Base-by-base conservation (phyloP, 2,113 vertebrate species). In the Colaptes auratus region DNA sequence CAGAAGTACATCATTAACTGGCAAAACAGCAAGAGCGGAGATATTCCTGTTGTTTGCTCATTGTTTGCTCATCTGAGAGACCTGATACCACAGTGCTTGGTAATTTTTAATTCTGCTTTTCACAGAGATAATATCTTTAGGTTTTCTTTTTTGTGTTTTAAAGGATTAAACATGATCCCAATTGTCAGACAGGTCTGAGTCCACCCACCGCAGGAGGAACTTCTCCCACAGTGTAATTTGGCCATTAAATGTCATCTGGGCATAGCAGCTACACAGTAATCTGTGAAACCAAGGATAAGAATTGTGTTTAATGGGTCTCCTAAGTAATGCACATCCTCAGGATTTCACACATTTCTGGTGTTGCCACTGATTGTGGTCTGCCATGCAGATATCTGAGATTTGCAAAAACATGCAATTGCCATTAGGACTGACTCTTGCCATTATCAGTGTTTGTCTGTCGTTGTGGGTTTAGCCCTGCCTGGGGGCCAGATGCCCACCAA, bases 211-310 rank as follows among this genome's bases (percentile, higher is more conserved):
- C 6, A 66, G 72, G 56, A 48, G 55, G 56, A 71, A 53, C 48
- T 83, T 92, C 50, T 91, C 64, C 31, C 42, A 77, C 15, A 0
- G 33, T 58, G 56, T 67, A 74, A 63, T 18, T 48, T 91, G 48
- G 48, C 75, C 52, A n/a, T 89, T 71, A 93, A 91, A 91, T 36
- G 72, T 36, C 60, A 65, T 23, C 61, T 87, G 76, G 61, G 69
- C 44, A 55, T 4, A 53, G 35, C 50, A 93, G 76, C 65, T 90
- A 79, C 82, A 75, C 88, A 69, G 44, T 59, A 93, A 88, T 72
- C 86, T 92, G 90, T 92, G 88, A 96, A 95, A 88, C 21, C 58
- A 83, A 66, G 88, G 90, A 94, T 82, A 76, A 94, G 90, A 93
- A 73, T 56, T 59, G 92, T 95, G 86, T 71, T 90, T 95, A 96